Conservation (phyloP, 2,888 invertebrate species). For the Harmothoe impar region DNA sequence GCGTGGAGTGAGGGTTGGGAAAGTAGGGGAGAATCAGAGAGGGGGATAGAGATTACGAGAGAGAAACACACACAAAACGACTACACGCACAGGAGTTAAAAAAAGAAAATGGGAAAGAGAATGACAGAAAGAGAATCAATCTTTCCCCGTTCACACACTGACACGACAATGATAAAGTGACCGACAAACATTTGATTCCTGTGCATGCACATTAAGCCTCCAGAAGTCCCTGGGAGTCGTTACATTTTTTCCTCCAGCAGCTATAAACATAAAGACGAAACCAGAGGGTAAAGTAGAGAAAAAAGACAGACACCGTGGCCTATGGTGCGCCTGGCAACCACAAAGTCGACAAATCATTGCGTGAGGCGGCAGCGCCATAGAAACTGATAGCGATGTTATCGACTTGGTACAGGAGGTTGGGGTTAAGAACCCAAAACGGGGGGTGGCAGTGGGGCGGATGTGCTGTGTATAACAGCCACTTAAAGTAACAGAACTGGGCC, state of each 20-base stretch:
- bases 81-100: background rate
- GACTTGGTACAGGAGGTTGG: constrained; percentile 11
- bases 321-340: background rate
- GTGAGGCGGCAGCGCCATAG: background rate
- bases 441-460: background rate
- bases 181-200: constrained; percentile 45
- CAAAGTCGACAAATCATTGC: constrained; percentile 15
- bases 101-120: background rate
- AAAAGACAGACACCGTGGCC: background rate
- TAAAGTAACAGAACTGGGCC: background rate
- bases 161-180: constrained; percentile 51
- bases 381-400: constrained; percentile 36
- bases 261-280: constrained; percentile 36
- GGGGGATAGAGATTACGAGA: background rate
- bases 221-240: constrained; percentile 52
- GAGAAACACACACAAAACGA: constrained; percentile 13
- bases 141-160: constrained; percentile 29
- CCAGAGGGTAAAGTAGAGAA: background rate
- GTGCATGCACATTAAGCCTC: constrained; percentile 43
- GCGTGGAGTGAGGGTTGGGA: background rate
- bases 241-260: background rate
- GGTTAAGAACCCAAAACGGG: constrained; percentile 19
- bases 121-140: constrained; percentile 47
- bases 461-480: background rate
- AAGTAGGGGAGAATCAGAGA: background rate